Conservation (phyloP, 1,140 invertebrate species). For the Drosophila sulfurigaster region DNA sequence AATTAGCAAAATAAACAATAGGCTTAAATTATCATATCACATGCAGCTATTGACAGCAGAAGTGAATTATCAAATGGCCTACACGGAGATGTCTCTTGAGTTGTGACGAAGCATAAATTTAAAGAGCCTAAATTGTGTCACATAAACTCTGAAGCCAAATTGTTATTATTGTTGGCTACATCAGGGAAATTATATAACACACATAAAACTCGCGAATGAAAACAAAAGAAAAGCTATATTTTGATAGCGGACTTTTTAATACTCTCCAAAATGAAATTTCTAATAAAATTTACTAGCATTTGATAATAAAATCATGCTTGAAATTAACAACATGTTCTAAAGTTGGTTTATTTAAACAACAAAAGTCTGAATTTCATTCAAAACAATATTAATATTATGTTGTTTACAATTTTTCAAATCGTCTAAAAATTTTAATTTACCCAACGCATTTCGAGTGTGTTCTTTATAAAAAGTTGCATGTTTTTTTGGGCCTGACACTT, state of each 20-base stretch:
- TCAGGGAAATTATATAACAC: constrained; percentile 51
- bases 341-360: too few relatives aligned
- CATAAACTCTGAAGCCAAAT: constrained; percentile 62
- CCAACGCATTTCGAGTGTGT: not conserved
- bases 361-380: too few relatives aligned
- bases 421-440: not conserved
- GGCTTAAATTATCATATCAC: constrained; percentile 49
- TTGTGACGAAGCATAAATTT: not conserved
- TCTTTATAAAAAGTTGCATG: constrained; percentile 29
- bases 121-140: constrained; percentile 55
- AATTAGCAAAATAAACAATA: constrained; percentile 61
- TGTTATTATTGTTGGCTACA: constrained; percentile 59
- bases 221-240: constrained; percentile 6
- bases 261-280: too few relatives aligned
- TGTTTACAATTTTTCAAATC: not conserved
- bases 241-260: too few relatives aligned
- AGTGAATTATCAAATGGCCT: not conserved
- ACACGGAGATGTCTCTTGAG: constrained; percentile 49
- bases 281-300: too few relatives aligned
- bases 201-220: constrained; percentile 21
- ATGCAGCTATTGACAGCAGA: not conserved
- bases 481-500: constrained; percentile 67
- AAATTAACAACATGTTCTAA: too few relatives aligned
- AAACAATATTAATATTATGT: not conserved
- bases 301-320: too few relatives aligned